Percentiles rank a stretch among this genome's conserved stretches.
These are phyloP conservation scores for Paramormyrops hopkinsi DNA, from an alignment of 2,797 vertebrate genomes.

Conservation along the genomic window DNA sequence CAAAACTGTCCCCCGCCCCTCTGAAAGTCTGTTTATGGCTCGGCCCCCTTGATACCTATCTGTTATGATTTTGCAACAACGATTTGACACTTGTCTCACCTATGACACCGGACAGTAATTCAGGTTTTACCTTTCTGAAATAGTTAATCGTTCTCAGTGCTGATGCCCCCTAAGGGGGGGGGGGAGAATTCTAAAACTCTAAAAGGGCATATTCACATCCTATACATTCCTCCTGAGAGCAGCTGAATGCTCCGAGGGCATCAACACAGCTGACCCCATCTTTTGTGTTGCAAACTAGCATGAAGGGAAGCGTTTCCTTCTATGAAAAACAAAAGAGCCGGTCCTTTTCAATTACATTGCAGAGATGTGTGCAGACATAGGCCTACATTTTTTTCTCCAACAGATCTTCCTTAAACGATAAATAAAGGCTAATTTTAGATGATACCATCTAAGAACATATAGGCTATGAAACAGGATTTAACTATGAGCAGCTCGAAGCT, in stretches of 20 bases:
- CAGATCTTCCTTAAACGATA: not conserved
- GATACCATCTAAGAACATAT: not conserved
- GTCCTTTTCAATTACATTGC: not conserved
- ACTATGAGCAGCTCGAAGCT: not conserved
- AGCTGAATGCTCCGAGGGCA: not conserved
- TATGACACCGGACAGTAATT: not conserved
- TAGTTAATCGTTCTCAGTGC: not conserved
- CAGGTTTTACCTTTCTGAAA: not conserved
- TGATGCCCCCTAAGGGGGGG: not conserved
- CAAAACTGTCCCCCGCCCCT: not conserved
- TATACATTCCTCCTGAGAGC: not conserved
- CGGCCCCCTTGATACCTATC: not conserved
- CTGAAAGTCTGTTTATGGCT: not conserved
- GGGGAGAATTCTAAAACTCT: not conserved
- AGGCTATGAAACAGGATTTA: not conserved
- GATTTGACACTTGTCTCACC: not conserved
- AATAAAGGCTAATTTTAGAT: not conserved
- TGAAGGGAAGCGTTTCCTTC: not conserved
- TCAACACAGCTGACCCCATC: not conserved
- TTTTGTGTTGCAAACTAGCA: not conserved
- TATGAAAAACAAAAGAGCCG: not conserved
- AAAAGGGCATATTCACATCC: not conserved
- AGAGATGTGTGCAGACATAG: not conserved
- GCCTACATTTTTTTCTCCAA: not conserved
- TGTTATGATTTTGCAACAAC: not conserved